Evolutionary conservation across 1,140 invertebrate genomes (phyloP).

Genomic region (Goniozus legneri): DNA sequence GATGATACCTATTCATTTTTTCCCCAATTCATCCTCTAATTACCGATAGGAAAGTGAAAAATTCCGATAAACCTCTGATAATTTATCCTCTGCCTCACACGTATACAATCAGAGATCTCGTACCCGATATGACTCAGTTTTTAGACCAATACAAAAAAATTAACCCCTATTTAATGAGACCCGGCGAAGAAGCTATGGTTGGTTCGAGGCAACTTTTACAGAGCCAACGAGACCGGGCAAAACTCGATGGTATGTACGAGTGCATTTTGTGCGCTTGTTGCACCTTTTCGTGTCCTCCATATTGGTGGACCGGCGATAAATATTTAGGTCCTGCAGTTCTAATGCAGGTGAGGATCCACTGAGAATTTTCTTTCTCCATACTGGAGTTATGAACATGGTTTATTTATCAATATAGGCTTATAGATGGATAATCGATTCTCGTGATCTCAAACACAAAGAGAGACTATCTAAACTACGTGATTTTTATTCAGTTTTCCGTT

Average conservation of each 20-base stretch:
- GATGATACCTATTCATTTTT: not conserved
- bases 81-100: constrained; percentile 89
- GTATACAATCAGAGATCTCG: constrained; percentile 88
- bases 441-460: constrained; percentile 66
- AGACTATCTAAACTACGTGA: constrained; percentile 67
- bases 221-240: constrained; percentile 64
- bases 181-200: constrained; percentile 55
- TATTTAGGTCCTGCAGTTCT: constrained; percentile 69
- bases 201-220: constrained; percentile 63
- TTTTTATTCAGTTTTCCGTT: constrained; percentile 70
- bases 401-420: constrained; percentile 45
- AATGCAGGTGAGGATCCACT: constrained; percentile 51
- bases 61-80: constrained; percentile 60
- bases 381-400: too few species aligned
- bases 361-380: constrained; percentile 1
- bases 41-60: constrained; percentile 34
- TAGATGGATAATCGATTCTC: constrained; percentile 74
- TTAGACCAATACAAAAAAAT: constrained; percentile 82
- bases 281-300: constrained; percentile 66
- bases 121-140: constrained; percentile 86
- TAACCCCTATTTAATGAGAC: constrained; percentile 80
- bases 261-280: constrained; percentile 73
- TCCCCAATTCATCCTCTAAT: constrained; percentile 11
- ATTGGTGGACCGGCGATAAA: constrained; percentile 72
- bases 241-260: constrained; percentile 79